phyloP scores from a whole-genome alignment of 2,888 invertebrate genomes.

The Dyspetes luteomarginatus region DNA sequence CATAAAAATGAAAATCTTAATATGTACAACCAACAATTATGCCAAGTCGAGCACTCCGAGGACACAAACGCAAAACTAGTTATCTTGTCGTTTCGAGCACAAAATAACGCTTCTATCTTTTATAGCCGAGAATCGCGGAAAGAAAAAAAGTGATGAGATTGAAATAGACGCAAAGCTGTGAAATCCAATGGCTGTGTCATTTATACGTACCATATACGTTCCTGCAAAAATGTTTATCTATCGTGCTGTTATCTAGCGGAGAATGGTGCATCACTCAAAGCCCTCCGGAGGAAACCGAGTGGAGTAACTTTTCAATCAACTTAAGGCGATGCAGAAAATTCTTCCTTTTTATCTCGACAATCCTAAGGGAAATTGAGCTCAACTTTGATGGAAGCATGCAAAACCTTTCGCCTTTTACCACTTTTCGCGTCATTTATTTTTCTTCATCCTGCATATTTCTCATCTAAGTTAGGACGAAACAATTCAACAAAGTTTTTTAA shows the following conservation, averaged over 20 bases:
- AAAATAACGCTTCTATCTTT: too few relatives aligned
- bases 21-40: too few relatives aligned
- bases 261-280: constrained; percentile 34
- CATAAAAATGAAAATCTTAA: too few relatives aligned
- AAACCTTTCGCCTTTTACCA: constrained; percentile 12
- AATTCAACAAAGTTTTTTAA: constrained; percentile 11
- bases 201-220: not conserved
- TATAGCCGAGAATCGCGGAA: too few relatives aligned
- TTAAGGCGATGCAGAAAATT: constrained; percentile 31
- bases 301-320: constrained; percentile 49
- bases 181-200: not conserved
- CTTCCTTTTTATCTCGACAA: too few relatives aligned
- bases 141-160: constrained; percentile 6
- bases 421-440: constrained; percentile 26
- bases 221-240: not conserved
- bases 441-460: constrained; percentile 23
- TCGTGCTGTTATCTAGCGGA: constrained; percentile 28
- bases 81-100: too few relatives aligned
- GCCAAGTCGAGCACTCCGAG: too few relatives aligned
- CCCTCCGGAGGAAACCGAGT: constrained; percentile 8
- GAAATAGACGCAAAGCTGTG: not conserved
- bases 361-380: constrained; percentile 64
- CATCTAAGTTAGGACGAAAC: constrained; percentile 47
- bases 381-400: constrained; percentile 69
- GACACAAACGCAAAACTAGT: too few relatives aligned